Percentiles rank a stretch among this genome's conserved stretches.
phyloP scores from a whole-genome alignment of 2,113 vertebrate genomes.

The Tragelaphus strepsiceros region DNA sequence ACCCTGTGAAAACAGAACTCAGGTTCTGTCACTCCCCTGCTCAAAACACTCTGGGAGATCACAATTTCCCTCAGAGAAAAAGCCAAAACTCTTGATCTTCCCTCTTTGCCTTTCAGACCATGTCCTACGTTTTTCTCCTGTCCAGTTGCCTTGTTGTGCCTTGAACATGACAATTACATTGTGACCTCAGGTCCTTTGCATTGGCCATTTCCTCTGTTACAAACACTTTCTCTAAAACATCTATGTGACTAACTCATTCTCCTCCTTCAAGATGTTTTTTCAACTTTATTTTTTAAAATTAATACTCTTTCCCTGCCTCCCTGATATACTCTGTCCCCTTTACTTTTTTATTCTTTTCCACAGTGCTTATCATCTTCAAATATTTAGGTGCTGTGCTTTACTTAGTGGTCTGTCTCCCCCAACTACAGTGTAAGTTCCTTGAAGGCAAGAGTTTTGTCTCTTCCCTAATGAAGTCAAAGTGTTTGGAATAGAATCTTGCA shows the following conservation, averaged over 20 bases:
- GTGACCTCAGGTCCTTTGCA: neutral
- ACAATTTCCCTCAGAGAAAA: neutral
- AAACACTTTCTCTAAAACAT: neutral
- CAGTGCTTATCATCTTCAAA: neutral
- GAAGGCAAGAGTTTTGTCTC: neutral
- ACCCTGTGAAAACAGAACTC: neutral
- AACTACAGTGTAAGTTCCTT: neutral
- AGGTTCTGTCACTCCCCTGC: neutral
- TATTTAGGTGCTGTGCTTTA: neutral
- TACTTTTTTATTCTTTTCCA: neutral
- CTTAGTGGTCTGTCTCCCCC: neutral
- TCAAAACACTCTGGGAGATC: neutral
- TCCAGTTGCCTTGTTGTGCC: neutral
- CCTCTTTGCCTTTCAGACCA: neutral
- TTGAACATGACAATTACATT: neutral
- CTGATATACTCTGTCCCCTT: neutral
- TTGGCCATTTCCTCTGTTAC: neutral
- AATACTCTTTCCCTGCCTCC: too few relatives aligned
- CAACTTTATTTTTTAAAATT: neutral
- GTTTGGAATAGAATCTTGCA: neutral
- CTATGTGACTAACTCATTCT: neutral
- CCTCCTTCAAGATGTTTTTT: neutral
- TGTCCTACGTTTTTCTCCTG: neutral
- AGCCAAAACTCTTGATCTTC: neutral
- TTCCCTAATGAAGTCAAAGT: neutral